Percentiles rank a stretch among this genome's conserved stretches.
Conservation (phyloP, 2,113 vertebrate species). For the Laterallus jamaicensis region DNA sequence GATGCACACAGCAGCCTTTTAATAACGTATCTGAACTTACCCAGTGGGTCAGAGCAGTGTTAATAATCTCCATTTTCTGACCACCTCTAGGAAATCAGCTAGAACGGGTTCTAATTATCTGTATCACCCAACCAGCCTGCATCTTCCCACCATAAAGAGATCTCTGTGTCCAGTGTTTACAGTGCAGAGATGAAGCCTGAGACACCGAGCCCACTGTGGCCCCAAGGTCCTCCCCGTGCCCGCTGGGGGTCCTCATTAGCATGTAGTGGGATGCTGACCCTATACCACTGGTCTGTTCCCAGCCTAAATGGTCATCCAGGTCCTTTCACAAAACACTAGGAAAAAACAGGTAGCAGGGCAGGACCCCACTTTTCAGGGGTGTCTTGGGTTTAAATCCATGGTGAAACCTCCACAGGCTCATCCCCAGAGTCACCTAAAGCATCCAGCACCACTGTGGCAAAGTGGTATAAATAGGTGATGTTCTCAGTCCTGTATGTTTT, state of each 20-base stretch:
- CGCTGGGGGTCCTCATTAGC: neutral
- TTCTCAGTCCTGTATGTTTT: neutral
- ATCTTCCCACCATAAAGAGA: neutral
- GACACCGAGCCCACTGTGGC: neutral
- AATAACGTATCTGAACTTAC: neutral
- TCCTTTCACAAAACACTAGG: neutral
- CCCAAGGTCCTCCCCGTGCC: neutral
- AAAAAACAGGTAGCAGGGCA: neutral
- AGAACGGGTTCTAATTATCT: neutral
- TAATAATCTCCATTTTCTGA: neutral
- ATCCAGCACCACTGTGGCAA: neutral
- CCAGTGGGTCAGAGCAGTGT: neutral
- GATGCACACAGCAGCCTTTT: neutral
- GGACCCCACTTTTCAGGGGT: neutral
- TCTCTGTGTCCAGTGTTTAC: neutral
- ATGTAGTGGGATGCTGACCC: too few species aligned
- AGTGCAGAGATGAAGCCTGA: neutral
- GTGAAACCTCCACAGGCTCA: neutral
- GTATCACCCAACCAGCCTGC: neutral
- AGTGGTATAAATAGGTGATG: neutral
- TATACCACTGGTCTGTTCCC: neutral
- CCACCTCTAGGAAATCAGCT: neutral
- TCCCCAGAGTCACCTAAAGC: neutral
- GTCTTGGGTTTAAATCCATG: fast-evolving
- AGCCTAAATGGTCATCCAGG: neutral